Evolutionary conservation across 2,113 vertebrate genomes (phyloP), one percentile per base, ranked within the genome.

Genomic region (Scolopax mira): DNA sequence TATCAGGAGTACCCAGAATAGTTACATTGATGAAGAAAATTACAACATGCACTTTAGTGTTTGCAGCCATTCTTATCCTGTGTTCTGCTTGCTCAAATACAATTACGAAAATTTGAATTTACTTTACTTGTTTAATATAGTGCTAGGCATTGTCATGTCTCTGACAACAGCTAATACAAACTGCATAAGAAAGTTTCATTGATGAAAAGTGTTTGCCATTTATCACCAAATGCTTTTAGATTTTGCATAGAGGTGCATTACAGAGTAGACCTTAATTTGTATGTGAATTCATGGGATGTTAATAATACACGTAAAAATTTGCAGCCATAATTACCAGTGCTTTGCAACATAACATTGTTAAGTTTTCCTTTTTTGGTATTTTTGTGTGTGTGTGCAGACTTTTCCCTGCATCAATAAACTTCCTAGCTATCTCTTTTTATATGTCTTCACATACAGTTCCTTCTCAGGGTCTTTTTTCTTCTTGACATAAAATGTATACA

Each of bases 201-300:
- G 37, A 21, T 28, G 18, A 61, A 35, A 67, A 79, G 18, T 1
- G 0, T 21, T 89, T 77, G 9, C n/a, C 6, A 7, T 80, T 70
- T 62, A 22, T 52, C 44, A 57, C 10, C 3, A 44, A 66, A 49
- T 30, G 30, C 23, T 61, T 80, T 49, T 80, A 22, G 35, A 5
- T 58, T 71, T 79, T 39, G 30, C 2, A 0, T 1, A 62, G 66
- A 52, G 9, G 7, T 27, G 31, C 0, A 0, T 57, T 62, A 71
- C 39, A 57, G 55, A 13, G 14, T 18, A 48, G 28, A n/a, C 10
- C 5, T 75, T 48, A 28, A 31, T 18, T 91, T 61, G 19, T 46
- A 2, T 19, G 1, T 15, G 27, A 31, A 49, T 37, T 78, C 10
- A 6, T 2, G 1, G 13, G 5, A 6, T 54, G 10, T 39, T 44